Evolutionary conservation across 2,797 vertebrate species (phyloP).

Genomic region (Hoplostethus atlanticus): DNA sequence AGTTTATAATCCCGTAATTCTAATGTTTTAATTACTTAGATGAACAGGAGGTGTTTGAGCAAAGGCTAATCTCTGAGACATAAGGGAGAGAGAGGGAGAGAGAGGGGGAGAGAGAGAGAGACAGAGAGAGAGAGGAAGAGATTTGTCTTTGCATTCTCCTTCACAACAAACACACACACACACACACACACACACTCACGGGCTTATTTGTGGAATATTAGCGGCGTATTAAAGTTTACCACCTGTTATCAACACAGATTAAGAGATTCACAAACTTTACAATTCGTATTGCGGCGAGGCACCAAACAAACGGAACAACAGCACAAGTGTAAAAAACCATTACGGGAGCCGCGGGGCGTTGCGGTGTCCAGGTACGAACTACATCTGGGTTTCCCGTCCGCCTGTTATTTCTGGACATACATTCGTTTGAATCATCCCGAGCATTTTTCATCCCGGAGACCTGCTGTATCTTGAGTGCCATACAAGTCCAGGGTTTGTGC

Average conservation of each 20-base stretch:
- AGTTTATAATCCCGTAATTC: conserved; percentile 86
- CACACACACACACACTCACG: conserved; percentile 39
- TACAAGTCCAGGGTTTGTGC: conserved; percentile 47
- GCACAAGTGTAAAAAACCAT: conserved; percentile 42
- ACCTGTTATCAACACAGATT: conserved; percentile 78
- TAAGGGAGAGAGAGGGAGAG: conserved; percentile 63
- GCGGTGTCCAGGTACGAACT: conserved; percentile 22
- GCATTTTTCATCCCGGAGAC: conserved; percentile 17
- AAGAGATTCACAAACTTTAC: conserved; percentile 72
- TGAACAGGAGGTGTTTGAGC: conserved; percentile 85
- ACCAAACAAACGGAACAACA: neutral
- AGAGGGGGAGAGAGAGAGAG: conserved; percentile 31
- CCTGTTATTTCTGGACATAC: neutral
- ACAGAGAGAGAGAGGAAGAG: conserved; percentile 34
- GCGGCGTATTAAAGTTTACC: conserved; percentile 70
- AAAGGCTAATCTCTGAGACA: conserved; percentile 85
- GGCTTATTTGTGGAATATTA: conserved; percentile 68
- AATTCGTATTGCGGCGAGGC: conserved; percentile 56
- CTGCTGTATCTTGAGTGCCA: conserved; percentile 47
- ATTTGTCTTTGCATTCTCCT: conserved; percentile 66
- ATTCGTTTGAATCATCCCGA: conserved; percentile 5
- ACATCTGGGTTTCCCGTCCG: neutral
- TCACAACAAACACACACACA: conserved; percentile 35
- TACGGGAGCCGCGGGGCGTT: conserved; percentile 19
- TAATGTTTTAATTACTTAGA: conserved; percentile 86